Evolutionary conservation across 2,888 invertebrate genomes (phyloP).

Genomic region (Zaprionus obscuricornis): DNA sequence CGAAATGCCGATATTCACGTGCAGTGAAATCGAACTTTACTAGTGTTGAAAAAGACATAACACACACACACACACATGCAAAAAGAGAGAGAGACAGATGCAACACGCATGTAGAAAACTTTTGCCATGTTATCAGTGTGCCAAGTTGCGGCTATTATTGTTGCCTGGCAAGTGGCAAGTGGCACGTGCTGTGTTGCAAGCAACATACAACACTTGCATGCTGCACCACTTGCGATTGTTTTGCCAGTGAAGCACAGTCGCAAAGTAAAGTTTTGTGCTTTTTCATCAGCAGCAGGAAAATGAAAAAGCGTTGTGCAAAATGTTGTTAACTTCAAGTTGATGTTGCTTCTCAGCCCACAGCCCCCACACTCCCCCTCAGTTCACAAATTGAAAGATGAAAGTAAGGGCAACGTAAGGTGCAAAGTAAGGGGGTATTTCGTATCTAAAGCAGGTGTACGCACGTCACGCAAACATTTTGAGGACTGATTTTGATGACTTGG

Average conservation of each 20-base stretch:
- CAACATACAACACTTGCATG: slow-evolving; percentile 8
- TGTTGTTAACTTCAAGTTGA: slow-evolving; percentile 55
- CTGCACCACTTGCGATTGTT: slow-evolving; percentile 34
- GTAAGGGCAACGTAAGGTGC: neutral
- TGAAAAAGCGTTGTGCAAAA: slow-evolving; percentile 60
- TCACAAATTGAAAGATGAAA: too few relatives aligned
- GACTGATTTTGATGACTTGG: slow-evolving; percentile 51
- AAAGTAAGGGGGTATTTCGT: neutral
- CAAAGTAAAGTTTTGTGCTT: slow-evolving; percentile 60
- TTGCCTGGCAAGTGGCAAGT: slow-evolving; percentile 45
- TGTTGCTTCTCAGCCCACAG: neutral
- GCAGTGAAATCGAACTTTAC: slow-evolving; percentile 65
- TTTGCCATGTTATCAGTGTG: slow-evolving; percentile 69
- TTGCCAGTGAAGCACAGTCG: slow-evolving; percentile 15
- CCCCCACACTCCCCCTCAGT: too few relatives aligned
- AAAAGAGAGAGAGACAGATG: slow-evolving; percentile 18
- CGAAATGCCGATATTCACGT: slow-evolving; percentile 64
- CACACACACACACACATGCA: slow-evolving; percentile 18
- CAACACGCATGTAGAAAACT: slow-evolving; percentile 61
- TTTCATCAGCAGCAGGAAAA: slow-evolving; percentile 54
- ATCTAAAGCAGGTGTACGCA: slow-evolving; percentile 2
- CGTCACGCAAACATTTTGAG: slow-evolving; percentile 26
- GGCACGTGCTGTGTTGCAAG: slow-evolving; percentile 73
- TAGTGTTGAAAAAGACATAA: slow-evolving; percentile 62
- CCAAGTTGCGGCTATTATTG: slow-evolving; percentile 35